Evolutionary conservation across 1,140 invertebrate species (phyloP).

Genomic region (Holcopasites calliopsidis): DNA sequence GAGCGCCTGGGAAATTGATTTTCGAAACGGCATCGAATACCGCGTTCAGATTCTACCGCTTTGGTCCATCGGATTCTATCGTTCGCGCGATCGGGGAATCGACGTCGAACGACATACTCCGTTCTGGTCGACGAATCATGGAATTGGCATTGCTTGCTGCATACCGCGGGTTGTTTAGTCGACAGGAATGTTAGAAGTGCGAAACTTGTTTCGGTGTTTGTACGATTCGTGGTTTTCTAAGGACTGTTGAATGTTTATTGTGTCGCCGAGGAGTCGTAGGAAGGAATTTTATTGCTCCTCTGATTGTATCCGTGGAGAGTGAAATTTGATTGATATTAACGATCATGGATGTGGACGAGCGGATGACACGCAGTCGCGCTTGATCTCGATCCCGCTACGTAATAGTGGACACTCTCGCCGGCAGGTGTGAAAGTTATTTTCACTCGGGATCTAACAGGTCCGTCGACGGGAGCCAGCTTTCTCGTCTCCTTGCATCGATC

Average conservation of each 20-base stretch:
- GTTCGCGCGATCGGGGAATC: not conserved
- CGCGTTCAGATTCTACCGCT: not conserved
- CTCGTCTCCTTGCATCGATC: not conserved
- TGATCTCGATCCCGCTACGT: slow-evolving; percentile 15
- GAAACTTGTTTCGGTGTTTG: too few relatives aligned
- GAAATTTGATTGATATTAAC: too few relatives aligned
- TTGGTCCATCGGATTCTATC: too few relatives aligned
- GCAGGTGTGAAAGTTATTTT: slow-evolving; percentile 44
- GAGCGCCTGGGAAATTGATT: not conserved
- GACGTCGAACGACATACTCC: too few relatives aligned
- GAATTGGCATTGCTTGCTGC: not conserved
- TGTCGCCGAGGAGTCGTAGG: too few relatives aligned
- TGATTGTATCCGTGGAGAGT: too few relatives aligned
- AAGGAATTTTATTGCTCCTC: too few relatives aligned
- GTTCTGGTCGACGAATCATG: not conserved
- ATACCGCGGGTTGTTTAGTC: too few relatives aligned
- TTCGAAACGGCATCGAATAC: not conserved
- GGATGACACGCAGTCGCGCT: not conserved
- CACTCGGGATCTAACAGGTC: not conserved
- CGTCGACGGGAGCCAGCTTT: not conserved
- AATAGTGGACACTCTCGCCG: slow-evolving; percentile 29
- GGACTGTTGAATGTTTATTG: too few relatives aligned
- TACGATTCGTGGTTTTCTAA: too few relatives aligned
- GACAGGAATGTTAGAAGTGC: too few relatives aligned
- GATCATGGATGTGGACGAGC: not conserved